Conservation (phyloP, 2,113 vertebrate genomes). For the Tupaia chinensis region DNA sequence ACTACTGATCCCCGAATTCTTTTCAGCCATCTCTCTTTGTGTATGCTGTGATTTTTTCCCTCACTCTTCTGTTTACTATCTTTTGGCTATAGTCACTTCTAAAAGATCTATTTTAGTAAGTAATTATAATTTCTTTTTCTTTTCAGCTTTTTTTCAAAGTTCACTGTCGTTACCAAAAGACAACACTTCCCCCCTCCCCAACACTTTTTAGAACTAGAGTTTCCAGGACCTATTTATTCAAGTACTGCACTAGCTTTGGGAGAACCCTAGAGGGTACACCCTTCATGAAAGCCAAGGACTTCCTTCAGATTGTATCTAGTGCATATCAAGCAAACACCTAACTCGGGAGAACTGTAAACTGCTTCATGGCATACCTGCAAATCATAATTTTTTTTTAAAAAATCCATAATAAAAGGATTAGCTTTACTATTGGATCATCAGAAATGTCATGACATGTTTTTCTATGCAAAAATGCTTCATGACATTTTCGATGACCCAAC, state of each 20-base stretch:
- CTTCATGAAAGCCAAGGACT: not conserved
- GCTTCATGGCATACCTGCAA: not conserved
- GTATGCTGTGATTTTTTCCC: not conserved
- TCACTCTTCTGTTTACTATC: conserved; percentile 3
- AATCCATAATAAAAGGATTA: not conserved
- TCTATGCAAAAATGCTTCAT: too few relatives aligned
- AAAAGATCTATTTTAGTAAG: not conserved
- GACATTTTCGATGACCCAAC: too few relatives aligned
- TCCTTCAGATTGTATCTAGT: not conserved
- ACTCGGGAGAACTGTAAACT: not conserved
- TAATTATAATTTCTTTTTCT: conserved; percentile 29
- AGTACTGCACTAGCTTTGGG: not conserved
- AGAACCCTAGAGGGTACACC: too few relatives aligned
- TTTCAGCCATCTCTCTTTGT: not conserved
- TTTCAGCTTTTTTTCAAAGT: conserved; percentile 15
- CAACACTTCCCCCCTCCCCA: not conserved
- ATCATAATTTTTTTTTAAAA: not conserved
- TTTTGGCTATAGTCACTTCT: not conserved
- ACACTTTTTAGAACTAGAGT: not conserved
- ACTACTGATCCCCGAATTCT: not conserved
- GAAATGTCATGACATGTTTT: too few relatives aligned
- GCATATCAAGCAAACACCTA: not conserved
- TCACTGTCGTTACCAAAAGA: conserved; percentile 5
- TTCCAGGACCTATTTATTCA: not conserved
- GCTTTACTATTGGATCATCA: not conserved